Conservation (phyloP, 1,140 invertebrate species). For the Melanaphis sacchari region DNA sequence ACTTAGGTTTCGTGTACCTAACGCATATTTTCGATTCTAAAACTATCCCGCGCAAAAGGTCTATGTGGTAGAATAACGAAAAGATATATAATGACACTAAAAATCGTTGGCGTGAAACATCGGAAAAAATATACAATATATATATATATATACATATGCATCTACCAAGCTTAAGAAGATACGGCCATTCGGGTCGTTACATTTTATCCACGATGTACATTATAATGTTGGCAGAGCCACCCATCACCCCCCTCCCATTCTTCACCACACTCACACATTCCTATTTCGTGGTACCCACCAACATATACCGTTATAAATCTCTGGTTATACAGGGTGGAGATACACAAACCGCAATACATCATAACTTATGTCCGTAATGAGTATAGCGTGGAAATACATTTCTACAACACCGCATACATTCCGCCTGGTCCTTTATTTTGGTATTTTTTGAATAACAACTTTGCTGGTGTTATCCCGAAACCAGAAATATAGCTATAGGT, state of each 20-base stretch:
- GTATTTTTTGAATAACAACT: neutral
- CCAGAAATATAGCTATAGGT: neutral
- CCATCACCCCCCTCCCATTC: no score
- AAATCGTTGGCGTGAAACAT: neutral
- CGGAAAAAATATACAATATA: neutral
- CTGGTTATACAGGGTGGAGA: constrained; percentile 37
- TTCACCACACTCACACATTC: no score
- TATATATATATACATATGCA: neutral
- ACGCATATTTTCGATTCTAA: neutral
- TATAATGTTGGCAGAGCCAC: neutral
- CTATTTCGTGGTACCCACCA: neutral
- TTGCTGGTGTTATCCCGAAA: neutral
- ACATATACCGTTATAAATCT: constrained; percentile 42
- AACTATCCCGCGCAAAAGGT: neutral
- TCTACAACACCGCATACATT: neutral
- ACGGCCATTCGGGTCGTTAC: neutral
- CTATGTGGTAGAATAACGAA: neutral
- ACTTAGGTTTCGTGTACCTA: no score
- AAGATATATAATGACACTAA: neutral
- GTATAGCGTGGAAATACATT: neutral
- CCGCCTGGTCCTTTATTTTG: neutral
- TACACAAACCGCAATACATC: constrained; percentile 47
- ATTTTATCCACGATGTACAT: constrained; percentile 33
- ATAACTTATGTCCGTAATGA: constrained; percentile 51
- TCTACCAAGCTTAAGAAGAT: neutral